Percentiles rank a stretch among this genome's conserved stretches.
Evolutionary conservation across 2,888 invertebrate genomes (phyloP).

Genomic region (Neoaliturus tenellus): DNA sequence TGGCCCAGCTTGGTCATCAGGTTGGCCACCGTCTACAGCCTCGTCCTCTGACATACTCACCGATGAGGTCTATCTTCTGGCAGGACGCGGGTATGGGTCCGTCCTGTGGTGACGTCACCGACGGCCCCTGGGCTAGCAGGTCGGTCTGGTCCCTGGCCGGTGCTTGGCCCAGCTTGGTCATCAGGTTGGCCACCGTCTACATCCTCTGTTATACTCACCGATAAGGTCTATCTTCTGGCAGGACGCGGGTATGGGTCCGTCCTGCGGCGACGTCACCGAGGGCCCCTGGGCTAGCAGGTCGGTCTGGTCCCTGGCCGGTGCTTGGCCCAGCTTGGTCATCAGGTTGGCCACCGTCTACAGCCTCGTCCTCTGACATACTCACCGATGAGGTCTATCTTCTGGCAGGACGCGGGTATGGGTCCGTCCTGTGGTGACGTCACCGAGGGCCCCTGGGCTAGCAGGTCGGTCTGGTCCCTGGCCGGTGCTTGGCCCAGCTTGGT

Average conservation of each 20-base stretch:
- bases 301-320: conserved; percentile 54
- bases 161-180: conserved; percentile 60
- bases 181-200: conserved; percentile 58
- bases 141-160: conserved; percentile 53
- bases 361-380: conserved; percentile 57
- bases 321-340: conserved; percentile 61
- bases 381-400: conserved; percentile 69
- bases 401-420: conserved; percentile 71
- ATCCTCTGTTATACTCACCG: too few species aligned
- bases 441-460: conserved; percentile 40
- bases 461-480: conserved; percentile 53
- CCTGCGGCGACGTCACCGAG: conserved; percentile 36
- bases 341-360: conserved; percentile 58
- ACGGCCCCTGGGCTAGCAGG: conserved; percentile 34
- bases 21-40: conserved; percentile 54
- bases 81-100: conserved; percentile 70
- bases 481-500: conserved; percentile 60
- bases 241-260: conserved; percentile 69
- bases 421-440: conserved; percentile 45
- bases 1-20: conserved; percentile 60
- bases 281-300: conserved; percentile 49
- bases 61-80: conserved; percentile 70
- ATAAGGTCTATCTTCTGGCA: conserved; percentile 71
- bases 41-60: too few species aligned
- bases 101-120: conserved; percentile 40